phyloP scores from a whole-genome alignment of 2,113 vertebrate species.

The Chrysochloris asiatica region DNA sequence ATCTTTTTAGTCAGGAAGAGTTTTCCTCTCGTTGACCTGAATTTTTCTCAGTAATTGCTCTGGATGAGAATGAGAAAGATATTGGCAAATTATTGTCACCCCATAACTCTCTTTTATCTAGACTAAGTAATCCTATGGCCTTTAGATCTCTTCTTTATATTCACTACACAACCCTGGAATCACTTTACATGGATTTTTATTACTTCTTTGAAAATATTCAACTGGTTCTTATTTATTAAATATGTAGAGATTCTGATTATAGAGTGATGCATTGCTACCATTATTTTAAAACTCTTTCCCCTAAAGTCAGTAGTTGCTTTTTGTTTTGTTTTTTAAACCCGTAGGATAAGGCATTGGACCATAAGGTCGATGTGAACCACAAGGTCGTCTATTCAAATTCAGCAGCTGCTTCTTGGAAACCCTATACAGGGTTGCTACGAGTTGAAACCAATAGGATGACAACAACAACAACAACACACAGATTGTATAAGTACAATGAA shows the following conservation, averaged over 20 bases:
- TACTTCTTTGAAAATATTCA: background rate
- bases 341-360: no score
- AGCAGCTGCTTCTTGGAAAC: no score
- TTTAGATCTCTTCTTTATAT: background rate
- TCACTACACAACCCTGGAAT: no score
- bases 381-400: no score
- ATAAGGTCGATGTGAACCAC: no score
- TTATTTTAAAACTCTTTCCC: background rate
- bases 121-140: background rate
- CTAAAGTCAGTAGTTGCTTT: background rate
- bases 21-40: background rate
- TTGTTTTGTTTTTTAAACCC: no score
- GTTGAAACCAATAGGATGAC: no score
- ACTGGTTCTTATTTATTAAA: background rate
- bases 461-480: no score
- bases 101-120: constrained; percentile 9
- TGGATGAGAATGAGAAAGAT: background rate
- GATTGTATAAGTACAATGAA: no score
- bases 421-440: no score
- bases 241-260: background rate
- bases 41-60: background rate
- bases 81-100: background rate
- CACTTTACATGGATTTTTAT: background rate
- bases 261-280: background rate
- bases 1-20: background rate